Evolutionary conservation across 1,140 invertebrate species (phyloP), one percentile per base, ranked within the genome.

Genomic region (Pseudobourletiella spinata): DNA sequence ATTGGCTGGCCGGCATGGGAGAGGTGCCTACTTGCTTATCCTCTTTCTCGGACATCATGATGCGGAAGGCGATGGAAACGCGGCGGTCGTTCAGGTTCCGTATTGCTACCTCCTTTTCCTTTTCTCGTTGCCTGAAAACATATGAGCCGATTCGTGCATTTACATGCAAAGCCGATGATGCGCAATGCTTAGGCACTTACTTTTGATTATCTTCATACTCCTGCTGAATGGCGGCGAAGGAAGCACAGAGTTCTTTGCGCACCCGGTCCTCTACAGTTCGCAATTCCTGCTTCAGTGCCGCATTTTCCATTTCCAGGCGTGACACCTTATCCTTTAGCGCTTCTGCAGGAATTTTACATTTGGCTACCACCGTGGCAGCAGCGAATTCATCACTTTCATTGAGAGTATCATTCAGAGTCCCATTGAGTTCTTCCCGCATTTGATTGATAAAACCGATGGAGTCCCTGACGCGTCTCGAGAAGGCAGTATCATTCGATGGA

Each of bases 381-480:
- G 14, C 32, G 28, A 8, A 46, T 44, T 58, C 42, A 43, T 32
- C 29, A 4, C 8, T 4, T 11, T 11, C 28, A 3, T 50, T 35
- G 3, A 4, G 11, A 2, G 14, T 4, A n/a, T 14, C 6, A 11
- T n/a, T 55, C n/a, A 11, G 8, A 8, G 50, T 26, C 11, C 6
- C 22, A 28, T 25, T 15, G 30, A 39, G 18, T 11, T 35, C 20
- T 43, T 6, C 15, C 43, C 50, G 46, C 6, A 48, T 39, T 26
- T 25, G 3, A 14, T 28, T 54, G 3, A 30, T 25, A 28, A 29
- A 3, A 4, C 51, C 51, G 22, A 62, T 62, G 0, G 64, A 66
- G 16, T 24, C 59, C 14, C 64, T 30, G 3, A 66, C 59, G 20
- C 24, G 35, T 25, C 35, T 28, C 46, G n/a, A 52, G 43, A 62